Conservation (phyloP, 2,113 vertebrate species). For the Forbesichthys papilliferus region DNA sequence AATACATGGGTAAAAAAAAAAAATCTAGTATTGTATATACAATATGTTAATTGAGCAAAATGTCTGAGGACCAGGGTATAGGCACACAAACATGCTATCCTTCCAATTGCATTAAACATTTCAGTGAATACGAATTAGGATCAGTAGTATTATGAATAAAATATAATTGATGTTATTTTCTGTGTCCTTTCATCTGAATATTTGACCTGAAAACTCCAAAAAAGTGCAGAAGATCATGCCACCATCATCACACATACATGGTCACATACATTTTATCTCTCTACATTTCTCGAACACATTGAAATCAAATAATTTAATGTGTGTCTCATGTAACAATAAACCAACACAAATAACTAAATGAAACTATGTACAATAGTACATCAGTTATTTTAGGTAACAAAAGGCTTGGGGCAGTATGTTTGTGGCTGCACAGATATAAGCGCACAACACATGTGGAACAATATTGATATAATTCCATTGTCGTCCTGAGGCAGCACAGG, state of each 20-base stretch:
- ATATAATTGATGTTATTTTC: background rate
- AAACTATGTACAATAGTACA: background rate
- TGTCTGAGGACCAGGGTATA: slow-evolving; percentile 3
- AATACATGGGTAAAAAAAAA: background rate
- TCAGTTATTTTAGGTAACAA: background rate
- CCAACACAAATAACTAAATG: slow-evolving; percentile 21
- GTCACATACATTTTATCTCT: background rate
- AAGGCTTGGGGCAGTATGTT: background rate
- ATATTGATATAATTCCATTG: slow-evolving; percentile 3
- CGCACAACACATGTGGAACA: slow-evolving; percentile 3
- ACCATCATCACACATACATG: background rate
- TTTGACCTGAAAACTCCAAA: background rate
- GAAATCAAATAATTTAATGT: background rate
- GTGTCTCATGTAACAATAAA: background rate
- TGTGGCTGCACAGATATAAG: slow-evolving; percentile 11
- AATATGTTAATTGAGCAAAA: background rate
- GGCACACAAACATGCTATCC: slow-evolving; percentile 21
- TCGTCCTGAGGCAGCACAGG: slow-evolving; percentile 19
- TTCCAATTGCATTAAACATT: slow-evolving; percentile 7
- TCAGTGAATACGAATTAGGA: slow-evolving; percentile 7
- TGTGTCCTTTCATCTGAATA: background rate
- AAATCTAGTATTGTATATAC: background rate
- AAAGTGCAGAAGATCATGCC: background rate
- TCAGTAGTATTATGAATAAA: slow-evolving; percentile 10
- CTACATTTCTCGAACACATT: background rate